phyloP scores from a whole-genome alignment of 2,797 vertebrate genomes.

The Podarcis siculus region DNA sequence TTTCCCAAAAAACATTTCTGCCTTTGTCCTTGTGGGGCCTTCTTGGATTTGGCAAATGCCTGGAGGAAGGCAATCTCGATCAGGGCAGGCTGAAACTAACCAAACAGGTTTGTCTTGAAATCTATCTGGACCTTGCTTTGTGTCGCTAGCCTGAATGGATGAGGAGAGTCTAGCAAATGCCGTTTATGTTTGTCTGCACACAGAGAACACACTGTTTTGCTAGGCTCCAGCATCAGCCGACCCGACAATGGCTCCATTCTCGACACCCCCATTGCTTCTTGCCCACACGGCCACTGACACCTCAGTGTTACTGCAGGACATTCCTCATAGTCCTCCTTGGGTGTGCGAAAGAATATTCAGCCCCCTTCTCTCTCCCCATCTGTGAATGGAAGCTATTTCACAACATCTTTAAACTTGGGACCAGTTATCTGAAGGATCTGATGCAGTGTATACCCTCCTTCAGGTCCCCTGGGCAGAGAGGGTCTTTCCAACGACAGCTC shows the following conservation, averaged over 20 bases:
- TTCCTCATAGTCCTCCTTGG: not conserved
- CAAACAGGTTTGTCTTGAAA: slow-evolving; percentile 12
- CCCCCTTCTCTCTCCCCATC: not conserved
- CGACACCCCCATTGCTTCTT: not conserved
- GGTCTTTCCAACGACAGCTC: no score
- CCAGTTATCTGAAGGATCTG: no score
- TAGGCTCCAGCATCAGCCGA: not conserved
- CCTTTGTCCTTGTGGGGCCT: not conserved
- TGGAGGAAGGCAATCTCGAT: not conserved
- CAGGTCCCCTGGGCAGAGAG: no score
- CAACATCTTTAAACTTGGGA: no score
- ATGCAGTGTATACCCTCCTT: not conserved
- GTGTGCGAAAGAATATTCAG: not conserved
- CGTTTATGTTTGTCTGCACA: not conserved
- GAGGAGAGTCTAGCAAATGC: not conserved
- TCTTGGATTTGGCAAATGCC: not conserved
- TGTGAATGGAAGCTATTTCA: not conserved
- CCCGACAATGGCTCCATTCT: not conserved
- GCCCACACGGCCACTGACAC: not conserved
- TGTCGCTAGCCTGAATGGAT: not conserved
- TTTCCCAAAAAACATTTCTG: not conserved
- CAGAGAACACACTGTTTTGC: not conserved
- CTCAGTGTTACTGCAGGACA: not conserved
- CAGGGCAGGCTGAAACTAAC: not conserved
- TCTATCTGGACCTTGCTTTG: not conserved